Percentiles rank a stretch among this genome's conserved stretches.
Conservation (phyloP, 2,888 invertebrate genomes). For the Neoaliturus tenellus region DNA sequence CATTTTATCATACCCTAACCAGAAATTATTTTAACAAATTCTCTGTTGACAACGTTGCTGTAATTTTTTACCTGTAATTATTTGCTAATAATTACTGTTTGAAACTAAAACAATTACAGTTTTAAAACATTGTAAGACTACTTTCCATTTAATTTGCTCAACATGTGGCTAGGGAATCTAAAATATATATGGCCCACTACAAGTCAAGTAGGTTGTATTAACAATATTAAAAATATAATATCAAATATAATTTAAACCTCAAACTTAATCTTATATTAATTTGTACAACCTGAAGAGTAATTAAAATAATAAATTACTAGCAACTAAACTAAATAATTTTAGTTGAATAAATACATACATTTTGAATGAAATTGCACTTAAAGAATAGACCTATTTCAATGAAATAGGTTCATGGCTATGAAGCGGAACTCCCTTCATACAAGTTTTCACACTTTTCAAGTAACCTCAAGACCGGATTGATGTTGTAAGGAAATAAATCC, state of each 20-base stretch:
- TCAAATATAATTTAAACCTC: background rate
- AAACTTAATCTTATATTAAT: constrained; percentile 24
- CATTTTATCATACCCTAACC: too few relatives aligned
- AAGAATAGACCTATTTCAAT: background rate
- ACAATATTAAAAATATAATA: background rate
- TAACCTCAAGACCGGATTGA: constrained; percentile 89
- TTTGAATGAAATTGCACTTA: constrained; percentile 27
- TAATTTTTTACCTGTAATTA: too few relatives aligned
- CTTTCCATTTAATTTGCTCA: too few relatives aligned
- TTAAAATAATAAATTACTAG: constrained; percentile 18
- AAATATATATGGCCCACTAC: too few relatives aligned
- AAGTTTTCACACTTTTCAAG: constrained; percentile 90
- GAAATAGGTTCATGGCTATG: background rate
- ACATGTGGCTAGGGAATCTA: too few relatives aligned
- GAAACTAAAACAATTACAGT: too few relatives aligned
- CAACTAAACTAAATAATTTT: background rate
- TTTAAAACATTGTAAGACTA: too few relatives aligned
- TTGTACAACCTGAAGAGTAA: constrained; percentile 41
- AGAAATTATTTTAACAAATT: too few relatives aligned
- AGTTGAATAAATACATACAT: background rate
- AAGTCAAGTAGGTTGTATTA: too few relatives aligned
- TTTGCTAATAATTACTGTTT: too few relatives aligned
- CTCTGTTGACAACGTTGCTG: too few relatives aligned
- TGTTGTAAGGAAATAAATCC: constrained; percentile 92
- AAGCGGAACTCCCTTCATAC: constrained; percentile 86